These are phyloP conservation scores for Drosophila sp. DNA, from an alignment of 1,140 invertebrate species.

Conservation along the genomic window DNA sequence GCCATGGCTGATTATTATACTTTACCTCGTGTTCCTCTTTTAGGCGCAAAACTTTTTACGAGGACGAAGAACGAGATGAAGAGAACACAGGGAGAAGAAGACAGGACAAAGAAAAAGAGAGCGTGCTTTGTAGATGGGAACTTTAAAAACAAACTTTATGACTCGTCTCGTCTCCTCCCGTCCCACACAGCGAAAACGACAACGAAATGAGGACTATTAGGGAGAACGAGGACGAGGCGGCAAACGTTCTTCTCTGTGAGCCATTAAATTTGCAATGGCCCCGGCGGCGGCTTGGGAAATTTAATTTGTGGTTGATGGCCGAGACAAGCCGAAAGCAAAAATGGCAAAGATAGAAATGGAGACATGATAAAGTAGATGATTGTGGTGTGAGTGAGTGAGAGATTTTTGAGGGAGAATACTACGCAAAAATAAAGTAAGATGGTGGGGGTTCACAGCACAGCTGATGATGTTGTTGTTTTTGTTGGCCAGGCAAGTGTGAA, in stretches of 20 bases:
- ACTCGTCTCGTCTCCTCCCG: not conserved
- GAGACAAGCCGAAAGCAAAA: conserved; percentile 53
- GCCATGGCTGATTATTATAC: conserved; percentile 41
- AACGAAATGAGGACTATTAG: not conserved
- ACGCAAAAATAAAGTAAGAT: not conserved
- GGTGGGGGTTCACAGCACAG: conserved; percentile 3
- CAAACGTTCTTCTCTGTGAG: conserved; percentile 49
- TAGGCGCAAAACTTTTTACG: conserved; percentile 47
- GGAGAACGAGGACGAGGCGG: no score
- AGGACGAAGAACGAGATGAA: conserved; percentile 3
- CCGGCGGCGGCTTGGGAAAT: conserved; percentile 47
- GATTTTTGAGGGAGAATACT: not conserved
- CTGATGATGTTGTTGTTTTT: conserved; percentile 23
- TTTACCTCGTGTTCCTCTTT: conserved; percentile 27
- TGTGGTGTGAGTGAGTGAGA: not conserved
- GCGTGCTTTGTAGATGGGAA: conserved; percentile 9
- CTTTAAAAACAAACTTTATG: conserved; percentile 56
- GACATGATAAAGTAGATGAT: not conserved
- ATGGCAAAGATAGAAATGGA: not conserved
- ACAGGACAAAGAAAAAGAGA: not conserved
- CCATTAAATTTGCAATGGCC: conserved; percentile 64
- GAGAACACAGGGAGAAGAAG: not conserved
- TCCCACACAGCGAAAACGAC: not conserved
- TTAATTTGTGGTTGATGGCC: conserved; percentile 62
- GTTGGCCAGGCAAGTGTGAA: conserved; percentile 28